These are phyloP conservation scores for Oasisia sp. DNA, from an alignment of 2,888 invertebrate species.

Conservation along the genomic window DNA sequence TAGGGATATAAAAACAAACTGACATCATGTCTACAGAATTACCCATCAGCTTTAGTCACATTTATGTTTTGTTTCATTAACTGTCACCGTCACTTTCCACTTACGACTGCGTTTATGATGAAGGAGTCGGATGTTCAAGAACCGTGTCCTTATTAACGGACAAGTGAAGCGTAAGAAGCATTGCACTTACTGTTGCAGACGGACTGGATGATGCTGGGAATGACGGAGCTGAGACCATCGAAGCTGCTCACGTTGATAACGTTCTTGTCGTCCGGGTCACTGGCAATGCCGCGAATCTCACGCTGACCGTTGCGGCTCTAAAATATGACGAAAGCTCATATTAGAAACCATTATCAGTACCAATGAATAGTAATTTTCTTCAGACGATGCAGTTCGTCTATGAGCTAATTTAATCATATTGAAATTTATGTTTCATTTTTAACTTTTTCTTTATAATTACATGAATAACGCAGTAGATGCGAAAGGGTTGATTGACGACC, in stretches of 20 bases:
- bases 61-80: too few species aligned
- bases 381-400: not conserved
- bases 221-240: conserved; percentile 30
- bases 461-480: too few species aligned
- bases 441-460: too few species aligned
- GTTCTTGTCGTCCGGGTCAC: conserved; percentile 39
- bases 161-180: not conserved
- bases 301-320: conserved; percentile 30
- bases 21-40: too few species aligned
- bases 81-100: too few species aligned
- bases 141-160: too few species aligned
- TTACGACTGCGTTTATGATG: too few species aligned
- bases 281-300: conserved; percentile 39
- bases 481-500: too few species aligned
- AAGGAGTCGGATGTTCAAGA: too few species aligned
- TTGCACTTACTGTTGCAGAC: conserved; percentile 40
- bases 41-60: too few species aligned
- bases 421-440: too few species aligned
- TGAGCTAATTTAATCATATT: not conserved
- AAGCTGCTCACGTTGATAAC: conserved; percentile 37
- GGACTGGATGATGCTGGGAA: conserved; percentile 30
- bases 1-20: too few species aligned
- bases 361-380: not conserved
- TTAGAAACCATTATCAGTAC: not conserved
- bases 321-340: not conserved